Evolutionary conservation across 1,140 invertebrate genomes (phyloP).

Genomic region (Drosophila arawakana): DNA sequence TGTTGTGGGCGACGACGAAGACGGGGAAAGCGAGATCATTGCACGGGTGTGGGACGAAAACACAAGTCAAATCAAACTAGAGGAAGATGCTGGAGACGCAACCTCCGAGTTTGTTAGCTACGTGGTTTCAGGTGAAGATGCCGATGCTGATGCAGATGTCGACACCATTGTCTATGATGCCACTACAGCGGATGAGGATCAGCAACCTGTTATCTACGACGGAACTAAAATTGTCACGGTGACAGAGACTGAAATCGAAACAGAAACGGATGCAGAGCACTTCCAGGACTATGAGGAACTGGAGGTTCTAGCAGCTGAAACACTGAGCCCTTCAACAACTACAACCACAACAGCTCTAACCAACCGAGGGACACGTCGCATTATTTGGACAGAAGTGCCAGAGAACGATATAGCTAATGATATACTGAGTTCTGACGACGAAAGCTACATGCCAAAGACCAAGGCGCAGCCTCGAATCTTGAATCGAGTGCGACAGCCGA

Average conservation of each 20-base stretch:
- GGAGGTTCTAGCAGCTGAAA: constrained; percentile 44
- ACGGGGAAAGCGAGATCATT: constrained; percentile 40
- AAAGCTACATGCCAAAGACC: constrained; percentile 18
- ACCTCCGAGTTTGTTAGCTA: constrained; percentile 36
- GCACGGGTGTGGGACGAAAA: constrained; percentile 54
- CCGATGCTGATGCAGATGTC: constrained; percentile 19
- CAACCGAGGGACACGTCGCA: background rate
- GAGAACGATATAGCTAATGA: constrained; percentile 32
- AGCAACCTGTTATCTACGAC: constrained; percentile 39
- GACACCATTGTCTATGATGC: constrained; percentile 52
- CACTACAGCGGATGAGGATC: constrained; percentile 37
- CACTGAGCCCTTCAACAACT: background rate
- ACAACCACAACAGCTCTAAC: background rate
- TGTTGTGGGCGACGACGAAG: constrained; percentile 29
- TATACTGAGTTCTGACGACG: constrained; percentile 53
- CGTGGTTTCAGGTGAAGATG: constrained; percentile 24
- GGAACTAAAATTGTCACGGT: constrained; percentile 31
- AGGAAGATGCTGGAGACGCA: constrained; percentile 23
- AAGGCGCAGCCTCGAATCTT: background rate
- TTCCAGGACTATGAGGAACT: constrained; percentile 65
- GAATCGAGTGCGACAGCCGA: constrained; percentile 26
- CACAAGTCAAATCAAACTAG: constrained; percentile 54
- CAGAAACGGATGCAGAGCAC: constrained; percentile 47
- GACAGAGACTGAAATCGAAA: constrained; percentile 31
- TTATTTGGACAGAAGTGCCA: background rate